Conservation (phyloP, 2,888 invertebrate genomes). For the Epistrophella euchroma region DNA sequence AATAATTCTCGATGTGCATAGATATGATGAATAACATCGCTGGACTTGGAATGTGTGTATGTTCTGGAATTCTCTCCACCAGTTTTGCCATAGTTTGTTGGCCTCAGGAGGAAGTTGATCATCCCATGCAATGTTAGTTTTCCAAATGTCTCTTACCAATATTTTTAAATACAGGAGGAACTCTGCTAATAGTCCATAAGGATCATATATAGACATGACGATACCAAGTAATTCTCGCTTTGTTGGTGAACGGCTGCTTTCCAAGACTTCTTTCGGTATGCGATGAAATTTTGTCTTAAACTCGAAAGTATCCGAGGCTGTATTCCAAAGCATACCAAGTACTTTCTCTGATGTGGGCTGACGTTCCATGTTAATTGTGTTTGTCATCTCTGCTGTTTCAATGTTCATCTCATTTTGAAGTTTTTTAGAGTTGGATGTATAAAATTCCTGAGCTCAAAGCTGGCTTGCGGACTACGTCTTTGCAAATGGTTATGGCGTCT, state of each 20-base stretch:
- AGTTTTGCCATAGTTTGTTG: too few species aligned
- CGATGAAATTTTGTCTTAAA: constrained; percentile 37
- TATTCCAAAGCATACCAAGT: too few species aligned
- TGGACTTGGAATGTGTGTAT: too few species aligned
- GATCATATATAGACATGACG: constrained; percentile 36
- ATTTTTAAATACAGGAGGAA: constrained; percentile 29
- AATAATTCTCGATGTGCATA: too few species aligned
- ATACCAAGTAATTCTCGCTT: constrained; percentile 45
- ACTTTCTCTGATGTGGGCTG: too few species aligned
- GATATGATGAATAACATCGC: too few species aligned
- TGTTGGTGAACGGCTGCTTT: constrained; percentile 28
- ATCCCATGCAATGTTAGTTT: constrained; percentile 9
- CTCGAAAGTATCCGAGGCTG: constrained; percentile 3
- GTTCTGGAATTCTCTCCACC: too few species aligned
- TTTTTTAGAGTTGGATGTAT: background rate
- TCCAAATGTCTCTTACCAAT: constrained; percentile 24
- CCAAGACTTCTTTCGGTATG: constrained; percentile 17
- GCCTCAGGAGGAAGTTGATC: constrained; percentile 8
- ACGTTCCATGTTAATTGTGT: too few species aligned
- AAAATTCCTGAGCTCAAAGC: constrained; percentile 4
- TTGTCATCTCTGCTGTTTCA: too few species aligned
- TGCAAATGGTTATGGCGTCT: too few species aligned
- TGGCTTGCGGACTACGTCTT: background rate
- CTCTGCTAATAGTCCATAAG: constrained; percentile 38
- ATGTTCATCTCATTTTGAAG: too few species aligned